These are phyloP conservation scores for Hydrotaea diabolus DNA, from an alignment of 2,888 invertebrate genomes.

Conservation along the genomic window DNA sequence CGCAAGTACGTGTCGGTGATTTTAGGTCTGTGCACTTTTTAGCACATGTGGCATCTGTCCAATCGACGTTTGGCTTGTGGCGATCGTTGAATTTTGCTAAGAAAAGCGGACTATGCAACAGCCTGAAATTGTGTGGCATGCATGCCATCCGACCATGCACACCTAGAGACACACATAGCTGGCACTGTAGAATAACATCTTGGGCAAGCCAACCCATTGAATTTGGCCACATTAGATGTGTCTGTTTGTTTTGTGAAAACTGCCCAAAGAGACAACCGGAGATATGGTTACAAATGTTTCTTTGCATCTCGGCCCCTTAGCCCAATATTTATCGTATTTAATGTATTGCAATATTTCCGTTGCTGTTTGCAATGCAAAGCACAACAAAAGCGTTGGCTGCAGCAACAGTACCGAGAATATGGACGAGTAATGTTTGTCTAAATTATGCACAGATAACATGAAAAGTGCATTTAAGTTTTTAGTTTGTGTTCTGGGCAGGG, in stretches of 20 bases:
- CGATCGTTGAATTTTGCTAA: background rate
- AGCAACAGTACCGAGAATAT: slow-evolving; percentile 8
- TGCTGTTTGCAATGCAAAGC: background rate
- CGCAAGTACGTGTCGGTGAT: background rate
- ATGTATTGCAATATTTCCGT: too few relatives aligned
- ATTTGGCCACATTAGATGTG: slow-evolving; percentile 35
- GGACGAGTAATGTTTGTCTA: slow-evolving; percentile 37
- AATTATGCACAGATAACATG: slow-evolving; percentile 53
- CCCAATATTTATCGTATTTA: background rate
- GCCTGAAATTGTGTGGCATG: too few relatives aligned
- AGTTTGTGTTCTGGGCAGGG: background rate
- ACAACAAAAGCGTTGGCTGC: background rate
- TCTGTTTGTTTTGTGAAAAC: slow-evolving; percentile 23
- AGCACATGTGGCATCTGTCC: slow-evolving; percentile 62
- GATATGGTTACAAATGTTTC: background rate
- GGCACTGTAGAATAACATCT: slow-evolving; percentile 9
- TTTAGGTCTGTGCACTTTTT: slow-evolving; percentile 1
- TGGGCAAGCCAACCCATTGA: background rate
- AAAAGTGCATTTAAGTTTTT: slow-evolving; percentile 51
- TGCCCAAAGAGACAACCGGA: background rate
- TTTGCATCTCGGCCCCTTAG: background rate
- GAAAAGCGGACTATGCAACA: too few relatives aligned
- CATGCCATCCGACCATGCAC: too few relatives aligned
- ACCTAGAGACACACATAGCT: background rate
- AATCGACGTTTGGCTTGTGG: slow-evolving; percentile 28